Evolutionary conservation across 92 coral and sea anemone species (phyloP).

Genomic region (Zoanthus sociatus): DNA sequence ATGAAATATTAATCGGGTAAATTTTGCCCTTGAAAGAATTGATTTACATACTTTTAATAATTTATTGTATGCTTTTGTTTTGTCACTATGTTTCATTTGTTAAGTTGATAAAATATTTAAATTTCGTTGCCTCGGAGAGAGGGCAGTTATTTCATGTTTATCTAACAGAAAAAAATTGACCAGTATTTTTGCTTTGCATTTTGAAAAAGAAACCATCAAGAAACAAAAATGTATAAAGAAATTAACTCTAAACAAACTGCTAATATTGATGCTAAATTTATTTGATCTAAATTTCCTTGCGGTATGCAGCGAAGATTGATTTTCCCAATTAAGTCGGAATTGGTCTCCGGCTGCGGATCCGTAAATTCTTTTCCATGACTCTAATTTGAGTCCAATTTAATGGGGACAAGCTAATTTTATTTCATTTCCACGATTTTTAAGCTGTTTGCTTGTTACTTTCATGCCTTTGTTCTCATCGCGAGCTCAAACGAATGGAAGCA

Average conservation of each 20-base stretch:
- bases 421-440: conserved; percentile 52
- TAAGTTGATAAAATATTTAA: conserved; percentile 95
- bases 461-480: conserved; percentile 29
- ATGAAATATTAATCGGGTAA: conserved; percentile 93
- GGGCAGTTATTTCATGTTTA: conserved; percentile 76
- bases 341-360: conserved; percentile 61
- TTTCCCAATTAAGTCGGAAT: conserved; percentile 73
- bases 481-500: conserved; percentile 8
- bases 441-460: conserved; percentile 12
- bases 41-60: conserved; percentile 92
- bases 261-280: neutral
- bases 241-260: neutral
- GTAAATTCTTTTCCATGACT: conserved; percentile 57
- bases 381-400: conserved; percentile 68
- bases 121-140: conserved; percentile 88
- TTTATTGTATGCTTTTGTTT: conserved; percentile 78
- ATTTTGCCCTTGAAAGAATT: conserved; percentile 87
- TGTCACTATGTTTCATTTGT: conserved; percentile 86
- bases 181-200: conserved; percentile 50
- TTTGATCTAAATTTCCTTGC: conserved; percentile 36
- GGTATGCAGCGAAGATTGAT: conserved; percentile 42
- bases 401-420: conserved; percentile 68
- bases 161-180: conserved; percentile 70
- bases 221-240: conserved; percentile 1
- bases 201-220: conserved; percentile 1